Conservation (phyloP, 2,113 vertebrate genomes). For the human region DNA sequence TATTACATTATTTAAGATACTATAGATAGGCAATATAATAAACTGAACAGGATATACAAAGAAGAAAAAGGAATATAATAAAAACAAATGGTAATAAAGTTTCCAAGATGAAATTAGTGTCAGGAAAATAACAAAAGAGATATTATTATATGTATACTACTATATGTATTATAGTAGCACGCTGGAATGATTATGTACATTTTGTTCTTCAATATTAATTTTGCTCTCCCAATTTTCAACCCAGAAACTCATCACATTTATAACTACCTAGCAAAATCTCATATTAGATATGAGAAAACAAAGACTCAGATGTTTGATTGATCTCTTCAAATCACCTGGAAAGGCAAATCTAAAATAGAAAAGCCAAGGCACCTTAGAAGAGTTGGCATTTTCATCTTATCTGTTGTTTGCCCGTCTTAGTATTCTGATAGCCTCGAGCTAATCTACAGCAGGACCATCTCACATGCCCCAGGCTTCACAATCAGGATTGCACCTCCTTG, state of each 20-base stretch:
- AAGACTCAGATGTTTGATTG: neutral
- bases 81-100: neutral
- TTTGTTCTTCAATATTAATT: neutral
- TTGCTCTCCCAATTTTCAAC: neutral
- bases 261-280: neutral
- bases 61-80: neutral
- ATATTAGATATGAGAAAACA: neutral
- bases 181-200: neutral
- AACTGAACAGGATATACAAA: neutral
- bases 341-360: neutral
- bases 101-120: neutral
- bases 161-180: neutral
- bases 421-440: neutral
- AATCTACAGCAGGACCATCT: no score
- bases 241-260: neutral
- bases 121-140: neutral
- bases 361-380: neutral
- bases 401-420: neutral
- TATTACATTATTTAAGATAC: neutral
- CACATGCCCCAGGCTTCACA: neutral
- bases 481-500: no score
- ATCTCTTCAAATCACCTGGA: neutral
- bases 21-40: neutral
- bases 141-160: neutral
- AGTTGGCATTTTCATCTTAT: neutral